Percentiles rank a stretch among this genome's conserved stretches.
Evolutionary conservation across 1,140 invertebrate genomes (phyloP).

Genomic region (Dinothrombium tinctorium): DNA sequence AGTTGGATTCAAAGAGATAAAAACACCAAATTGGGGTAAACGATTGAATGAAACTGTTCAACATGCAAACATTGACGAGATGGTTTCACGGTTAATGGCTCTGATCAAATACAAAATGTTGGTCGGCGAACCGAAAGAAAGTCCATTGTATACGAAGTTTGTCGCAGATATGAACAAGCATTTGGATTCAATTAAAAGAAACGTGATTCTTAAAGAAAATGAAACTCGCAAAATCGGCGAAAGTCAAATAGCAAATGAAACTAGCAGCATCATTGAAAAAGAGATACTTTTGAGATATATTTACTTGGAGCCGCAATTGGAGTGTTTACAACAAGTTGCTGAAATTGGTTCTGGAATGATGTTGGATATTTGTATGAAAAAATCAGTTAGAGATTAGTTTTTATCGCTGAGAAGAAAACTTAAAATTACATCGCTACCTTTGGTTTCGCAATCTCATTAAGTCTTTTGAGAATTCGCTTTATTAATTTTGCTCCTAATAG

Average conservation of each 20-base stretch:
- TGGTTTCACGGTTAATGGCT: neutral
- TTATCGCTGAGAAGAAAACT: too few species aligned
- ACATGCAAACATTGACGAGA: neutral
- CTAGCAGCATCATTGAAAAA: neutral
- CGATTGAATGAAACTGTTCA: neutral
- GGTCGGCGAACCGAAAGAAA: neutral
- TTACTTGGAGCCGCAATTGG: neutral
- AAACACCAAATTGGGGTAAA: neutral
- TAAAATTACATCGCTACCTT: too few species aligned
- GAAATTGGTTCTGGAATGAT: neutral
- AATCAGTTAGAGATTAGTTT: too few species aligned
- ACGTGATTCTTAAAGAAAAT: neutral
- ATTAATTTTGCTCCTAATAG: too few species aligned
- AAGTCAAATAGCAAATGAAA: neutral
- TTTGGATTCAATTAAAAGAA: neutral
- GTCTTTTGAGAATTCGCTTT: too few species aligned
- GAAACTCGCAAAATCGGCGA: neutral
- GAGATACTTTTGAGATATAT: neutral
- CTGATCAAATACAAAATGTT: neutral
- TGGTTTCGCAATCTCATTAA: too few species aligned
- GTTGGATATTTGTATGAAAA: neutral
- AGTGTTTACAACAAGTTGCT: neutral
- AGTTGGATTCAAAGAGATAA: too few species aligned
- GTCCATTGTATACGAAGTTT: neutral
- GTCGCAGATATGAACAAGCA: neutral